Conservation (phyloP, 2,113 vertebrate species). For the Ciconia boyciana region DNA sequence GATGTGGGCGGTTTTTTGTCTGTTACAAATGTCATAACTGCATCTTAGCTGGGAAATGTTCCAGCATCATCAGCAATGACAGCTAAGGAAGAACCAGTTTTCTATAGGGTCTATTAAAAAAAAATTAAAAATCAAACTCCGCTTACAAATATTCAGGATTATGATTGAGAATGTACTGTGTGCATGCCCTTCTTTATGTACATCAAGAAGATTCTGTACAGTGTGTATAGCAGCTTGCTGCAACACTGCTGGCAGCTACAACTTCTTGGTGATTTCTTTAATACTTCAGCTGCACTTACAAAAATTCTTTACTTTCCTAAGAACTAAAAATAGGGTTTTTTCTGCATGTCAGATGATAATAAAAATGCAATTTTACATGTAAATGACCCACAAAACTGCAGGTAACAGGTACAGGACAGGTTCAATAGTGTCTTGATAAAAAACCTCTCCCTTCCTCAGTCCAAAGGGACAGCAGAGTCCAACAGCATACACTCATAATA, state of each 20-base stretch:
- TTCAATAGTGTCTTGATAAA: neutral
- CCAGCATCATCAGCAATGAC: neutral
- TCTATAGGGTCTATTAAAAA: neutral
- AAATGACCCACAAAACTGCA: neutral
- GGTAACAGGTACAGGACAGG: neutral
- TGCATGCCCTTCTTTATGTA: neutral
- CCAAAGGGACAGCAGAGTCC: neutral
- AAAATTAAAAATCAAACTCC: neutral
- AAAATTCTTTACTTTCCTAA: neutral
- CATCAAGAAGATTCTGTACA: neutral
- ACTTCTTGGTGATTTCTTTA: neutral
- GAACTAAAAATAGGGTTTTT: neutral
- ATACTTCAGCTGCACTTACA: neutral
- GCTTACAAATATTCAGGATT: neutral
- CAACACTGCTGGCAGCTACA: neutral
- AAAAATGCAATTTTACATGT: neutral
- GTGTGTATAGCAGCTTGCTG: neutral
- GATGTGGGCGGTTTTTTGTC: accelerated
- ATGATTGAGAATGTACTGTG: neutral
- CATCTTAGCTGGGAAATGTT: neutral
- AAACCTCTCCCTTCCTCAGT: neutral
- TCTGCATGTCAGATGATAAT: neutral
- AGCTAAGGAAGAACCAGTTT: neutral
- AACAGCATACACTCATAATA: neutral
- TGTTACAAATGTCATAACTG: neutral